phyloP scores from a whole-genome alignment of 2,888 invertebrate species.

The Meiosimyza decipiens region DNA sequence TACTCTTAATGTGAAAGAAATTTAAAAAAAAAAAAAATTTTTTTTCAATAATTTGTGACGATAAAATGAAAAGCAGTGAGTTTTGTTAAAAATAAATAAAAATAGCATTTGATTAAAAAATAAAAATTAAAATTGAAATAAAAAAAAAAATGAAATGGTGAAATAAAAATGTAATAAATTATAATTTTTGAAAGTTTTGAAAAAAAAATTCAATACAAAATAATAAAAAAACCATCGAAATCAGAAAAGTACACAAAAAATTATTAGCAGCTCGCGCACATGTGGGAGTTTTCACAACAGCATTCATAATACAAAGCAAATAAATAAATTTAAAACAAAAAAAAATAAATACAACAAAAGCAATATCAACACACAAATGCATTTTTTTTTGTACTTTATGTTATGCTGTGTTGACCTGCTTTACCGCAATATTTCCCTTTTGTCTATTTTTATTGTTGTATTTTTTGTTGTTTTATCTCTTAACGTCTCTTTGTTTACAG shows the following conservation, averaged over 20 bases:
- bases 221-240: background rate
- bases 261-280: constrained; percentile 33
- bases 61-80: no score
- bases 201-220: no score
- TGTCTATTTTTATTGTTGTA: no score
- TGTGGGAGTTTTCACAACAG: constrained; percentile 34
- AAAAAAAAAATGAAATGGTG: background rate
- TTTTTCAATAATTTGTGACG: no score
- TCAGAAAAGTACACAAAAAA: constrained; percentile 18
- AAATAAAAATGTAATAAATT: background rate
- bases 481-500: no score
- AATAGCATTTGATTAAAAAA: no score
- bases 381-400: constrained; percentile 22
- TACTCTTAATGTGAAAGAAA: no score
- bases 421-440: no score
- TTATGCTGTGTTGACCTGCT: background rate
- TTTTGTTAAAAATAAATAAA: no score
- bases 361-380: constrained; percentile 27
- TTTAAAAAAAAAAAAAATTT: background rate
- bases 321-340: background rate
- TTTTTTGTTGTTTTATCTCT: no score
- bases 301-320: constrained; percentile 21
- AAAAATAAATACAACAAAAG: background rate
- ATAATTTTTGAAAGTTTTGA: no score
- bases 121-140: no score